phyloP scores from a whole-genome alignment of 2,113 vertebrate species.

The Barnardius zonarius region DNA sequence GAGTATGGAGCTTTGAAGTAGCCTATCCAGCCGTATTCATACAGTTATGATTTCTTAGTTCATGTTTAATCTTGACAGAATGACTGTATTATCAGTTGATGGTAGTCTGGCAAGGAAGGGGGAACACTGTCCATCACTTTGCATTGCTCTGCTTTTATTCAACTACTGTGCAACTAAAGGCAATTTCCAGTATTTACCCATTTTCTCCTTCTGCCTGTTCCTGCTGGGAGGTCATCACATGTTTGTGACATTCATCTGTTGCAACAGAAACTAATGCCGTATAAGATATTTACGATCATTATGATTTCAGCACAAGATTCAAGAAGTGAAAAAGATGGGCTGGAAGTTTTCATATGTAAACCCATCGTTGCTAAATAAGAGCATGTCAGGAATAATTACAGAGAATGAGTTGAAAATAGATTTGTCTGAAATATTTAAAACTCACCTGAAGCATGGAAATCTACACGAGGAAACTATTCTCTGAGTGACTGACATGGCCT shows the following conservation, averaged over 20 bases:
- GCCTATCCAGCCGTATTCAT: background rate
- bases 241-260: background rate
- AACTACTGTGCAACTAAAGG: background rate
- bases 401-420: background rate
- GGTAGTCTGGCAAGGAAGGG: background rate
- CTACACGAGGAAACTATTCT: background rate
- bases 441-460: background rate
- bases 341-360: slow-evolving; percentile 8
- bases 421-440: slow-evolving; percentile 27
- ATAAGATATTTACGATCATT: background rate
- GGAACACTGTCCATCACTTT: background rate
- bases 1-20: background rate
- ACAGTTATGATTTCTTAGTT: background rate
- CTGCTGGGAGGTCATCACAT: background rate
- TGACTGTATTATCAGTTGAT: background rate
- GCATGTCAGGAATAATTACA: background rate
- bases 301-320: background rate
- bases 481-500: background rate
- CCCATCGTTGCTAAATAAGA: background rate
- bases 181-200: background rate
- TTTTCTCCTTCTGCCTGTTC: background rate
- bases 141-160: background rate
- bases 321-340: background rate
- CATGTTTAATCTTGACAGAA: background rate
- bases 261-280: background rate